These are phyloP conservation scores for Petrosia ficiformis DNA, from an alignment of 37 sponge, comb jelly and placozoan species.

Conservation along the genomic window DNA sequence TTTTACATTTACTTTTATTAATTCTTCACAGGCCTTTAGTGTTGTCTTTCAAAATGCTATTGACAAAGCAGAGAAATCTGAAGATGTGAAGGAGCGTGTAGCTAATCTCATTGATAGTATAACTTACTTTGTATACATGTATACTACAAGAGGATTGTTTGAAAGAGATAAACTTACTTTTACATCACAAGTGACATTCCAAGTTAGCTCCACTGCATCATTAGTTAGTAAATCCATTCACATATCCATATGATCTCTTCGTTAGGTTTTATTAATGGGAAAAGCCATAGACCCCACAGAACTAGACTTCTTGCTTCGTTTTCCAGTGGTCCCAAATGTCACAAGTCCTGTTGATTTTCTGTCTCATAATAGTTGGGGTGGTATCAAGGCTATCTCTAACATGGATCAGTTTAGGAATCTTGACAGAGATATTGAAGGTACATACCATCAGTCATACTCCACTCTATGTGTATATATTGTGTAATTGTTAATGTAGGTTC, in stretches of 20 bases:
- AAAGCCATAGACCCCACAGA: conserved; percentile 91
- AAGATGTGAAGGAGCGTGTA: conserved; percentile 89
- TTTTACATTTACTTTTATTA: background rate
- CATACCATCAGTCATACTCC: background rate
- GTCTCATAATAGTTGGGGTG: conserved; percentile 91
- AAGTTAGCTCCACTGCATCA: no score
- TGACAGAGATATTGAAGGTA: conserved; percentile 91
- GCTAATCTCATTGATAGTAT: conserved; percentile 91
- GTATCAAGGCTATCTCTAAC: conserved; percentile 90
- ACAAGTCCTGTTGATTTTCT: conserved; percentile 97
- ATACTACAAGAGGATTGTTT: conserved; percentile 95
- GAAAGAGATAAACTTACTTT: conserved; percentile 96
- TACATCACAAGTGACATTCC: conserved; percentile 94
- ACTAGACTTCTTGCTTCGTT: conserved; percentile 95
- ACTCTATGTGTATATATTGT: background rate
- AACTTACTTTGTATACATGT: conserved; percentile 96
- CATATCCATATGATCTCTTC: background rate
- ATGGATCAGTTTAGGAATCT: conserved; percentile 98
- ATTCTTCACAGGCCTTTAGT: conserved; percentile 79
- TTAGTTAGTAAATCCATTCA: conserved; percentile 9
- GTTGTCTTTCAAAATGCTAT: conserved; percentile 98
- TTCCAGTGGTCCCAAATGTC: conserved; percentile 86
- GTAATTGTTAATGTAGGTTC: conserved; percentile 71
- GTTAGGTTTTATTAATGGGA: conserved; percentile 77
- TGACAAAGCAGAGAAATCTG: conserved; percentile 76